phyloP scores from a whole-genome alignment of 2,113 vertebrate genomes.

The Rhizomys pruinosus region DNA sequence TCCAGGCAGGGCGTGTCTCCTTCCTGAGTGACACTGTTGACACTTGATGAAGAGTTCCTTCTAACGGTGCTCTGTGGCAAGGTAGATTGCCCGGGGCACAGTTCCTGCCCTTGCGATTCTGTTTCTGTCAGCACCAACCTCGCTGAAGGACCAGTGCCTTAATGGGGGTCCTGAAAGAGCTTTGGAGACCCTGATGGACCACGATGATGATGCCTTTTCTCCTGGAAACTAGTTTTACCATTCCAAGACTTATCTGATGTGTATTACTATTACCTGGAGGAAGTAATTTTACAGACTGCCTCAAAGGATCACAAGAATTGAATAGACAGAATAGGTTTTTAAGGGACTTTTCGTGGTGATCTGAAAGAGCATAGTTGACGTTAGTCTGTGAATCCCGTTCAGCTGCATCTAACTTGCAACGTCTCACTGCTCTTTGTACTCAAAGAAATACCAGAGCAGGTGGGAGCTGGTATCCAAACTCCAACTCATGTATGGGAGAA shows the following conservation, averaged over 20 bases:
- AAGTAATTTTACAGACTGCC: constrained; percentile 6
- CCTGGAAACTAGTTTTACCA: neutral
- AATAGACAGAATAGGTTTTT: no score
- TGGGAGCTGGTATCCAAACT: neutral
- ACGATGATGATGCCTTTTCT: constrained; percentile 1
- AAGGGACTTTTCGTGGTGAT: neutral
- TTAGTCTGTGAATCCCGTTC: neutral
- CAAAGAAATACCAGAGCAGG: neutral
- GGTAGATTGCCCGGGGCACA: neutral
- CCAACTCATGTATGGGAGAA: neutral
- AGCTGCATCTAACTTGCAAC: neutral
- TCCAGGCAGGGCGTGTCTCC: neutral
- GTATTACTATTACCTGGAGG: neutral
- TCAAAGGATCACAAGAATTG: no score
- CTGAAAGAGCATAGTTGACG: neutral
- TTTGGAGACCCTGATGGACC: neutral
- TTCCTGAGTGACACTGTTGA: neutral
- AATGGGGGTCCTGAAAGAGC: neutral
- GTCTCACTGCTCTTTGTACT: neutral
- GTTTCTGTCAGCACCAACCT: neutral
- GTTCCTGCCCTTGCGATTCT: neutral
- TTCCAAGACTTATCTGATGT: neutral
- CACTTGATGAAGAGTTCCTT: neutral
- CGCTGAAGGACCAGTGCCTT: neutral
- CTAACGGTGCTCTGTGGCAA: neutral